Base-by-base conservation (phyloP, 2,797 vertebrate genomes). In the Pyrocephalus nanus region DNA sequence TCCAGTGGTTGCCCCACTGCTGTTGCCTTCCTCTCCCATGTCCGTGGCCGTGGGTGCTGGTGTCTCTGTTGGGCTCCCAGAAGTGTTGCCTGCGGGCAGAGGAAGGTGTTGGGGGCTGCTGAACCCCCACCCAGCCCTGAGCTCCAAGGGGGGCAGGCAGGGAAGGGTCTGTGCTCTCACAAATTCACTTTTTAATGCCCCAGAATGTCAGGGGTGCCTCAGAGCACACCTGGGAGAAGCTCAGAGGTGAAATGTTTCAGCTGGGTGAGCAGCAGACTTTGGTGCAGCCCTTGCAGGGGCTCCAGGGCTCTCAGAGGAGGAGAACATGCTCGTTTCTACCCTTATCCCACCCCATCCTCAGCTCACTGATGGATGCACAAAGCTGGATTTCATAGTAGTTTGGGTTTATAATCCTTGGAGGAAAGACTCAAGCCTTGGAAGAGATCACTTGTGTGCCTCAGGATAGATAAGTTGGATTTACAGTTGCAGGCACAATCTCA, bases 401-500 rank as follows among this genome's bases (percentile, higher is more conserved):
- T 66, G 82, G 70, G 62, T 72, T 93, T 58, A 1, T 81, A 94
- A 94, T 69, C 90, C 93, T 90, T 40, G 66, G 86, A 96, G 94
- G 92, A 42, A 61, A 94, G 92, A 87, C 90, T 54, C 74, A 42
- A 71, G 81, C 65, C 57, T 95, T 96, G 95, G 92, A 95, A 89
- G 72, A 19, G 88, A 70, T 95, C 86, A 3, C 71, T 90, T 23
- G 64, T 69, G 83, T 3, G 76, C 83, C 95, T 94, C 84, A 86
- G 93, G 88, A 82, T 57, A 89, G 90, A 95, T 67, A 64, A 94
- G 89, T 40, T 85, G 95, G 90, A 89, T 91, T 91, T 92, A 57
- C 92, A 89, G 92, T 89, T 88, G 95, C 94, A 96, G 93, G 95
- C 95, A 95, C 45, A n/a, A 29, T 66, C 93, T 95, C 94, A 96